Percentiles rank a stretch among this genome's conserved stretches.
Evolutionary conservation across 2,797 vertebrate species (phyloP).

Genomic region (Novumbra hubbsi): DNA sequence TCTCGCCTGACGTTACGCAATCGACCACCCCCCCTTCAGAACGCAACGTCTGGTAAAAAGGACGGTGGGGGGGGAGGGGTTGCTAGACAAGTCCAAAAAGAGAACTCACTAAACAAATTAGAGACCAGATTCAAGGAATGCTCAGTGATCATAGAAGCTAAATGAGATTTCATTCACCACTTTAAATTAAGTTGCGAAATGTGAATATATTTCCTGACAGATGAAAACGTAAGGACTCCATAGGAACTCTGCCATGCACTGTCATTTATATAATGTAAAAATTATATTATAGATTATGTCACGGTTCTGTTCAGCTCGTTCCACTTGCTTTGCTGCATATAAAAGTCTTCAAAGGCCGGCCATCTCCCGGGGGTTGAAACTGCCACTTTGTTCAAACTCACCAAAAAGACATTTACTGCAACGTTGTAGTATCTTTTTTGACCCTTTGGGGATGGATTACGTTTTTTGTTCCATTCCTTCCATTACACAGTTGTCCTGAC

Average conservation of each 20-base stretch:
- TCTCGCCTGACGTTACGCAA: conserved; percentile 75
- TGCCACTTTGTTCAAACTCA: conserved; percentile 42
- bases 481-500: conserved; percentile 68
- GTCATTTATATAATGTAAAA: conserved; percentile 63
- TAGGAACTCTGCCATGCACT: conserved; percentile 47
- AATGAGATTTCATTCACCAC: conserved; percentile 58
- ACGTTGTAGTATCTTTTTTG: conserved; percentile 31
- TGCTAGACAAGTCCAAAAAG: conserved; percentile 66
- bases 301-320: conserved; percentile 48
- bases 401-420: conserved; percentile 58
- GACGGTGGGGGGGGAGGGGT: conserved; percentile 28
- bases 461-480: conserved; percentile 67
- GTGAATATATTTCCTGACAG: conserved; percentile 66
- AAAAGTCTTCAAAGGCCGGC: conserved; percentile 33
- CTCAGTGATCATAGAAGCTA: conserved; percentile 43
- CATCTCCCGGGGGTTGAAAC: conserved; percentile 34
- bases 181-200: conserved; percentile 58
- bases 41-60: conserved; percentile 69
- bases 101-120: conserved; percentile 61
- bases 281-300: conserved; percentile 65
- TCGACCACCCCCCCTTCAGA: conserved; percentile 68
- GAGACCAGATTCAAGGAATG: conserved; percentile 57
- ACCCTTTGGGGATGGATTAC: conserved; percentile 47
- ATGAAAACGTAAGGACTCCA: conserved; percentile 63
- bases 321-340: conserved; percentile 53